Base-by-base conservation (phyloP, 2,113 vertebrate genomes). In the Pholis gunnellus region DNA sequence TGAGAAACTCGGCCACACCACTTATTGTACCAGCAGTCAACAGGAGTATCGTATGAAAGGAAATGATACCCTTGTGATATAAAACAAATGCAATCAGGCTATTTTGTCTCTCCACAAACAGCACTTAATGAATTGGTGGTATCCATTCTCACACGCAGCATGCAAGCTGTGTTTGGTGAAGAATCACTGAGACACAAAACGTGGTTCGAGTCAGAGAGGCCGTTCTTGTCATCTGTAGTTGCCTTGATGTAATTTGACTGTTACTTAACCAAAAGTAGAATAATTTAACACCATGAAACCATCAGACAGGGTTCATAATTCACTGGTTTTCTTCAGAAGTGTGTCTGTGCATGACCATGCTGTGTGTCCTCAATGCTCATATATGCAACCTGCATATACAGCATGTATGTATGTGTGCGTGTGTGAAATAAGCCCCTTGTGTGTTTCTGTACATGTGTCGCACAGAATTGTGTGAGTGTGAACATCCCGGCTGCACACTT, bases 401-500 rank as follows among this genome's bases (percentile, higher is more conserved):
- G 18, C 11, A 13, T 25, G 10, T 56, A 13, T 56, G 5, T 46
- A 48, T 68, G 44, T 40, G 18, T 79, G 14, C 65, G 38, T 70
- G 38, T 67, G n/a, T 42, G 60, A 72, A 59, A 67, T 69, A 44
- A 66, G 64, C 8, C 20, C 20, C 6, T 18, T 66, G 6, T 72
- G 59, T 78, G 71, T 83, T 76, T 82, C 48, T 72, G 57, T 79
- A 64, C 66, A 64, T 81, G 50, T 65, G 72, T 73, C 29, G 3
- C 64, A n/a, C 25, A 74, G 65, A 80, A 75, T 75, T 67, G 68
- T 78, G 68, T 48, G 20, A 71, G 36, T 78, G 65, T 63, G 46
- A 81, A 72, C 68, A 66, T 86, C 72, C 52, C 18, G 56, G 68
- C 66, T 85, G 72, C 85, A 79, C 46, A 91, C 89, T 91, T 94